These are phyloP conservation scores for Calameuta pallipes DNA, from an alignment of 2,888 invertebrate genomes.

Conservation along the genomic window DNA sequence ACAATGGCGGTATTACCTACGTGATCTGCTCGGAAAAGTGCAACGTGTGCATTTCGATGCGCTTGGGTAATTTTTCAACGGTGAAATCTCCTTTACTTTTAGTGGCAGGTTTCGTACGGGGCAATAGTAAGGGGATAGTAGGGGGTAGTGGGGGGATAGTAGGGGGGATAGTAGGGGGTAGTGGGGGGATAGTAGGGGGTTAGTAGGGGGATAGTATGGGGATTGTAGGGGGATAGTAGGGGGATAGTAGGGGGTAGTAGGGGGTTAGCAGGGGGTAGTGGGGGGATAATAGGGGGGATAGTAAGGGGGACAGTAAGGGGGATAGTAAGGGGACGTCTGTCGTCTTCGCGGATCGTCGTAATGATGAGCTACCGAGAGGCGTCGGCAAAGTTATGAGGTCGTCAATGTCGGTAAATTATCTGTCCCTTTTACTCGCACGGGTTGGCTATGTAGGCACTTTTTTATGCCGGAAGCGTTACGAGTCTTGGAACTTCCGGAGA, in stretches of 20 bases:
- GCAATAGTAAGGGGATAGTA: not conserved
- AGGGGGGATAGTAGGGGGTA: too few relatives aligned
- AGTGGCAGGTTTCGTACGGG: not conserved
- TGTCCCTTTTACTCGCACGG: not conserved
- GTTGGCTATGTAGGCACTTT: not conserved
- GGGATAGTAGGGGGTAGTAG: not conserved
- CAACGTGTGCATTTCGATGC: not conserved
- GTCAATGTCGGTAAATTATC: not conserved
- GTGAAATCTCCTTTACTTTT: not conserved
- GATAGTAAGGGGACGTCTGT: not conserved
- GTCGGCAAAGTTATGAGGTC: not conserved
- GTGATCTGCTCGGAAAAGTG: not conserved
- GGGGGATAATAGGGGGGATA: too few relatives aligned
- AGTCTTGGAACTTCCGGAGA: not conserved
- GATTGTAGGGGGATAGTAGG: too few relatives aligned
- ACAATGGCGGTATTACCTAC: not conserved
- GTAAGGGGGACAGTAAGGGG: too few relatives aligned
- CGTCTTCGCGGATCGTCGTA: not conserved
- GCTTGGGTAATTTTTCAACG: not conserved
- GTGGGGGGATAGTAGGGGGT: too few relatives aligned
- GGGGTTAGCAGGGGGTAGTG: too few relatives aligned
- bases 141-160: not conserved
- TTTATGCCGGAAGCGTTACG: not conserved
- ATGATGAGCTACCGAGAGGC: not conserved
- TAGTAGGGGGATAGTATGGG: too few relatives aligned